A percentile compares a stretch with the other conserved stretches of the same genome.
Conservation (phyloP, 2,888 invertebrate genomes). For the Eupithecia dodoneata region DNA sequence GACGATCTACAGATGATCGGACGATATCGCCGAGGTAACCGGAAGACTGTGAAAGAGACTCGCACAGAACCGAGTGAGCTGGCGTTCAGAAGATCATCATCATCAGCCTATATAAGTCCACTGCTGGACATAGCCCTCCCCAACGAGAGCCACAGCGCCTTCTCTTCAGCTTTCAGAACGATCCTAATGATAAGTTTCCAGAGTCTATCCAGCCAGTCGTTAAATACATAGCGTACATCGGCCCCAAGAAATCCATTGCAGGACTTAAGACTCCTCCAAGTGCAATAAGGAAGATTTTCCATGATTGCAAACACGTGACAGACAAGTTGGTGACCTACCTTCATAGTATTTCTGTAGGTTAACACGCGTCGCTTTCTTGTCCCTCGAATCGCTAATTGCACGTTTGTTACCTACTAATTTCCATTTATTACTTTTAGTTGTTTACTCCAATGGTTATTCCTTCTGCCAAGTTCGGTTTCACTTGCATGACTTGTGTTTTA, state of each 20-base stretch:
- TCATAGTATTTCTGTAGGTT: constrained; percentile 59
- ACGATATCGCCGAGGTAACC: too few species aligned
- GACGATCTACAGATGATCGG: too few species aligned
- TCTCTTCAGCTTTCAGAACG: not conserved
- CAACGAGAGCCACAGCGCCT: too few species aligned
- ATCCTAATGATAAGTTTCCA: not conserved
- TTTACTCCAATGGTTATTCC: constrained; percentile 52
- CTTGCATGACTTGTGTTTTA: constrained; percentile 61
- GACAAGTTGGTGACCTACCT: not conserved
- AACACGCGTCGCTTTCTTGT: constrained; percentile 79
- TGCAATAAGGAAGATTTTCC: not conserved
- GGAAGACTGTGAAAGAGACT: not conserved
- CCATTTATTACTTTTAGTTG: constrained; percentile 66
- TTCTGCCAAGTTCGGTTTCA: constrained; percentile 57
- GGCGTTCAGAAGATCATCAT: not conserved
- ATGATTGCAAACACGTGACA: not conserved
- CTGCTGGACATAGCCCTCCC: too few species aligned
- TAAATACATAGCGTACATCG: not conserved
- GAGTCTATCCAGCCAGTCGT: not conserved
- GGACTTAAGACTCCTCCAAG: not conserved
- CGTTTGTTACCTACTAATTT: constrained; percentile 79
- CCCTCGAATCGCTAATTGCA: constrained; percentile 76
- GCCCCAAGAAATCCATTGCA: not conserved
- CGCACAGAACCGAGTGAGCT: not conserved
- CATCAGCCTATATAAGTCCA: too few species aligned